A percentile compares a stretch with the other conserved stretches of the same genome.
Evolutionary conservation across 1,140 invertebrate genomes (phyloP).

Genomic region (Carcinoscorpius rotundicauda): DNA sequence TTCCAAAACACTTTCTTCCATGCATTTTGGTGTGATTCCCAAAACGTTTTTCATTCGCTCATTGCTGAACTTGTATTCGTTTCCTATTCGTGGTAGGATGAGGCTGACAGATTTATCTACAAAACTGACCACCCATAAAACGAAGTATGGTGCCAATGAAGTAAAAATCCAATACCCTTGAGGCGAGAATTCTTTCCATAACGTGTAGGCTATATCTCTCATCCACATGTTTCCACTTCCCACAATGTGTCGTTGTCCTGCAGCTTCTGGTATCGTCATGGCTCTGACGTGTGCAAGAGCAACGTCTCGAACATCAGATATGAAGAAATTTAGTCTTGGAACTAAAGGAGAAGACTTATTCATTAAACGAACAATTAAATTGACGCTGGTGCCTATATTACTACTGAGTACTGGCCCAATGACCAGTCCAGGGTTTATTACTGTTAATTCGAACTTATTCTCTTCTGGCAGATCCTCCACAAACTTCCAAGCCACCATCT

Average conservation of each 20-base stretch:
- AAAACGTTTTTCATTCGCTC: constrained; percentile 34
- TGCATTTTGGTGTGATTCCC: constrained; percentile 28
- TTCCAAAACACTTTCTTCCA: constrained; percentile 34
- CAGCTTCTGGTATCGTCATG: constrained; percentile 36
- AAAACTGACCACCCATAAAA: background rate
- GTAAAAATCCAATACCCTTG: constrained; percentile 1
- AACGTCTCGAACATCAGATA: constrained; percentile 44
- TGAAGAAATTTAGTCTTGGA: constrained; percentile 37
- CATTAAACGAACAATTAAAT: constrained; percentile 36
- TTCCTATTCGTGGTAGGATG: background rate
- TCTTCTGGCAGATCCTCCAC: constrained; percentile 35
- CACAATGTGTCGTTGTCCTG: constrained; percentile 36
- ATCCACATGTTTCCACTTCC: constrained; percentile 32
- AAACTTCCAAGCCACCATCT: constrained; percentile 46
- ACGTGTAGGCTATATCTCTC: constrained; percentile 34
- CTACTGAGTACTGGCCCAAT: constrained; percentile 40
- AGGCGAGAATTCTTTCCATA: constrained; percentile 33
- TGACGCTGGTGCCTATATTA: constrained; percentile 32
- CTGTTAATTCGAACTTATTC: constrained; percentile 40
- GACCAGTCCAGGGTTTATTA: constrained; percentile 42
- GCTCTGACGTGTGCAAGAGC: constrained; percentile 42
- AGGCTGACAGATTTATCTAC: background rate
- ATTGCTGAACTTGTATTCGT: background rate
- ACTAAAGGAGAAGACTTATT: constrained; percentile 9
- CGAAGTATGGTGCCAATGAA: background rate